Evolutionary conservation across 2,888 invertebrate genomes (phyloP).

Genomic region (Criorhina ranunculi): DNA sequence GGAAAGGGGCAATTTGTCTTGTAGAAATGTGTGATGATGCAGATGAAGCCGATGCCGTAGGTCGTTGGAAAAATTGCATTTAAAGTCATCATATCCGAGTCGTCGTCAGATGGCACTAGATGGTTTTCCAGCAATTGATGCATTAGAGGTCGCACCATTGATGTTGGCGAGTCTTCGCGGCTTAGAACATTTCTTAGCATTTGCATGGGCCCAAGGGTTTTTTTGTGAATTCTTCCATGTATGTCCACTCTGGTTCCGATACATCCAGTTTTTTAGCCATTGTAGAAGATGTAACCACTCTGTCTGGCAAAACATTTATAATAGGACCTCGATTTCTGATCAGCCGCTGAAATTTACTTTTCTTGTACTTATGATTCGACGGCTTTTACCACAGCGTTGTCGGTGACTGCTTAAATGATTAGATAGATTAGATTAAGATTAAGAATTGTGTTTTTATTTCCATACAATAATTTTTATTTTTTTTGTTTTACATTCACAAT

Average conservation of each 20-base stretch:
- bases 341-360: slow-evolving; percentile 28
- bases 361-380: no score
- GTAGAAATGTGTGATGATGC: slow-evolving; percentile 8
- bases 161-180: slow-evolving; percentile 4
- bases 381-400: no score
- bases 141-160: no score
- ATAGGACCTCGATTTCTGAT: slow-evolving; percentile 25
- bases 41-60: slow-evolving; percentile 22
- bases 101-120: slow-evolving; percentile 8
- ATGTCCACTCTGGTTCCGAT: slow-evolving; percentile 27
- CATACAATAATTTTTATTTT: no score
- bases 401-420: slow-evolving; percentile 28
- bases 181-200: slow-evolving; percentile 14
- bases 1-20: slow-evolving; percentile 36
- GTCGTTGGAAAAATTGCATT: slow-evolving; percentile 10
- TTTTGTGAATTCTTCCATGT: slow-evolving; percentile 24
- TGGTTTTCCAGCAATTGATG: slow-evolving; percentile 12
- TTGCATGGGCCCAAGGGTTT: slow-evolving; percentile 21
- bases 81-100: slow-evolving; percentile 32
- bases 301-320: slow-evolving; percentile 12
- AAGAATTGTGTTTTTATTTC: no score
- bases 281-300: slow-evolving; percentile 1
- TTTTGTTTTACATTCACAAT: no score
- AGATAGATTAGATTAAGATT: no score
- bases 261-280: slow-evolving; percentile 27